These are phyloP conservation scores for Eugnorisma glareosa DNA, from an alignment of 2,888 invertebrate genomes.

Conservation along the genomic window DNA sequence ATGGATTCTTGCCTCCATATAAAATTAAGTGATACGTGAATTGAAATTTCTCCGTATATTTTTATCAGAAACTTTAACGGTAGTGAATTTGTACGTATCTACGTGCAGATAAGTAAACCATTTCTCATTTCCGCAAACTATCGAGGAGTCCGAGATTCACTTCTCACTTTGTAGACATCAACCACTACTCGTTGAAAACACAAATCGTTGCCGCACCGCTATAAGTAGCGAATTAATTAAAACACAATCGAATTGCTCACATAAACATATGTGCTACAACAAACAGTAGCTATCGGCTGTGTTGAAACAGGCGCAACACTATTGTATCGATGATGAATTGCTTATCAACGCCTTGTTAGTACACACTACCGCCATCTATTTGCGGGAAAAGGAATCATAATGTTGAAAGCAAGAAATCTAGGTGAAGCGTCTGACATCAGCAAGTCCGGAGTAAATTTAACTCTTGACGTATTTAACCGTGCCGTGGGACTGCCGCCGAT, in stretches of 20 bases:
- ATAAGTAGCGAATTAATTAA: slow-evolving; percentile 32
- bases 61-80: slow-evolving; percentile 6
- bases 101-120: slow-evolving; percentile 18
- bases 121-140: slow-evolving; percentile 46
- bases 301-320: slow-evolving; percentile 38
- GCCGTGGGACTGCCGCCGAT: slow-evolving; percentile 74
- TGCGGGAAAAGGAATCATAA: slow-evolving; percentile 79
- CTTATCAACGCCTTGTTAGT: slow-evolving; percentile 74
- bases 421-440: slow-evolving; percentile 90
- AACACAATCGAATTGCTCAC: slow-evolving; percentile 18
- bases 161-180: slow-evolving; percentile 2
- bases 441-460: slow-evolving; percentile 88
- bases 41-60: slow-evolving; percentile 41
- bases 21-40: slow-evolving; percentile 57
- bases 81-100: slow-evolving; percentile 1
- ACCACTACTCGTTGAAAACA: not conserved
- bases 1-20: slow-evolving; percentile 34
- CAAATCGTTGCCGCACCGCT: not conserved
- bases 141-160: not conserved
- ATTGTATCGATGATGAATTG: slow-evolving; percentile 59
- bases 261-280: slow-evolving; percentile 35
- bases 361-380: slow-evolving; percentile 85
- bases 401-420: slow-evolving; percentile 84
- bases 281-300: slow-evolving; percentile 32
- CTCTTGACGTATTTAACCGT: slow-evolving; percentile 86